Base-by-base conservation (phyloP, 2,888 invertebrate genomes). In the Coleophora deauratella region DNA sequence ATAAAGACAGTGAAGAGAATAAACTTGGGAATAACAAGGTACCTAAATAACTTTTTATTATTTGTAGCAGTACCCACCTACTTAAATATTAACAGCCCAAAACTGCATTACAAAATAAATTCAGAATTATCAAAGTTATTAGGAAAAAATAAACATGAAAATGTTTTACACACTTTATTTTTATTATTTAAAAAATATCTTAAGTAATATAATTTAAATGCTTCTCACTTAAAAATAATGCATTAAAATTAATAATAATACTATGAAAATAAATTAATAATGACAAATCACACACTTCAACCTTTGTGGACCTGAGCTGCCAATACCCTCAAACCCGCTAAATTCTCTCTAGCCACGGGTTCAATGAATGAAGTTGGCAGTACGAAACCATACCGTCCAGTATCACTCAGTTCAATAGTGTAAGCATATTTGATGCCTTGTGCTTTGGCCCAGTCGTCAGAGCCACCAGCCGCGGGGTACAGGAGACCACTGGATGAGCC, bases 371-470 rank as follows among this genome's bases (percentile, higher is more conserved):
- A 79, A 1, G 94, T 91, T 0, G 97, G 97, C 39, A 97, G 72
- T n/a, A 96, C 80, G 66, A 97, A 98, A 2, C 97, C 97, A 64
- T 91, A 90, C 42, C 89, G 87, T 1, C 96, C 96, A 1, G 89
- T 91, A 70, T 97, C 97, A 40, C 95, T 88, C 40, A 97, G 87
- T 81, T 98, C 97, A 42, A 97, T 88, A 0, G 97, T 97, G 76
- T 93, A 97, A 1, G 96, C 79, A 67, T 96, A 97, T 67, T 95
- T 96, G 49, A 97, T 91, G 8, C 91, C 90, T 33, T 88, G 84
- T 1, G 93, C 94, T 72, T 97, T 96, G 7, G 96, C 97, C 95
- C 96, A 97, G 71, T 97, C 97, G 58, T 95, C 94, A 0, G 94
- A 93, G 10, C 94, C 94, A 1, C 95, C 95, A 27, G 93, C 80